These are phyloP conservation scores for Drosophila subsilvestris DNA, from an alignment of 2,888 invertebrate species.

Conservation along the genomic window DNA sequence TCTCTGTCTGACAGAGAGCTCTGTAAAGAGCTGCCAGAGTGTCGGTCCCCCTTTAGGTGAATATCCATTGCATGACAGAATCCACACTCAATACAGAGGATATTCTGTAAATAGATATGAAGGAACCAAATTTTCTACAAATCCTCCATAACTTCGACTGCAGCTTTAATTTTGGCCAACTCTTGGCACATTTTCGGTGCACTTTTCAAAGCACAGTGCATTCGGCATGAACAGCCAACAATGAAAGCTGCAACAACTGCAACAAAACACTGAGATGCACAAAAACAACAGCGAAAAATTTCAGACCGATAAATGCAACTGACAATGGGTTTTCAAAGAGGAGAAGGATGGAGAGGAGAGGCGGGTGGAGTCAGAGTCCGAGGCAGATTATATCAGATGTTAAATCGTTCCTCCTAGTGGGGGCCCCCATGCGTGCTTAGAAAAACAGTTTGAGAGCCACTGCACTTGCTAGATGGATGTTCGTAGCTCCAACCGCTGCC, in stretches of 20 bases:
- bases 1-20: background rate
- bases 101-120: too few species aligned
- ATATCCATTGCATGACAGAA: background rate
- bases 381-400: too few species aligned
- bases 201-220: background rate
- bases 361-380: too few species aligned
- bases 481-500: conserved; percentile 24
- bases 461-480: conserved; percentile 6
- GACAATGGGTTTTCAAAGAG: too few species aligned
- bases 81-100: too few species aligned
- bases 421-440: conserved; percentile 7
- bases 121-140: too few species aligned
- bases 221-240: background rate
- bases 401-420: too few species aligned
- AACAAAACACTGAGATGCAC: background rate
- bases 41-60: too few species aligned
- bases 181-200: background rate
- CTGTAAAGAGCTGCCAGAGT: background rate
- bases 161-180: background rate
- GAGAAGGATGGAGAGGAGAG: too few species aligned
- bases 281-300: conserved; percentile 1
- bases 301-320: too few species aligned
- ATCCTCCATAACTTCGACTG: too few species aligned
- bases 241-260: too few species aligned
- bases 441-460: conserved; percentile 34